Percentiles rank a stretch among this genome's conserved stretches.
phyloP scores from a whole-genome alignment of 1,140 invertebrate genomes.

The Aphelenchoides besseyi region DNA sequence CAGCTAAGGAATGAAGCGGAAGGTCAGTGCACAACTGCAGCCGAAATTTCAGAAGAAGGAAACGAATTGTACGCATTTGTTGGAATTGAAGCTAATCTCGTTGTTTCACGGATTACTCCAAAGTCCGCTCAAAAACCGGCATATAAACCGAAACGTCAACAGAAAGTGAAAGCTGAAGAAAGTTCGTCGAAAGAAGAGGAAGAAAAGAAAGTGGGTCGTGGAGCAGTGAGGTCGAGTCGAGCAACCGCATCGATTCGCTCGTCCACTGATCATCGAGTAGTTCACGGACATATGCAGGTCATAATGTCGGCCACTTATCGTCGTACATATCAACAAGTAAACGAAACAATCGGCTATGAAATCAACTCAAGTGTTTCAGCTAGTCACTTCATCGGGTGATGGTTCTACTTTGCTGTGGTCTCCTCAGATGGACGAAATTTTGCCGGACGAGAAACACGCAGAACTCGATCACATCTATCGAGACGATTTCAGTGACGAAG shows the following conservation, averaged over 20 bases:
- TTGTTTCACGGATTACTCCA: background rate
- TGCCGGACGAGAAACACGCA: conserved; percentile 9
- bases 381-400: background rate
- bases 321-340: conserved; percentile 1
- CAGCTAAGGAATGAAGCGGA: background rate
- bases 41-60: background rate
- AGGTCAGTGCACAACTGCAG: background rate
- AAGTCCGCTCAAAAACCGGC: background rate
- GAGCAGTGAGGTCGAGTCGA: background rate
- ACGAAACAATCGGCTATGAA: too few species aligned
- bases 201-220: background rate
- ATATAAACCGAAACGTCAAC: background rate
- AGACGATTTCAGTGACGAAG: conserved; percentile 12
- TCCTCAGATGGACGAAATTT: conserved; percentile 1
- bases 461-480: background rate
- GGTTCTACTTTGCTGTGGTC: background rate
- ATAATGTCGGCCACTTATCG: conserved; percentile 3
- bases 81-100: conserved; percentile 5
- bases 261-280: background rate
- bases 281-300: background rate
- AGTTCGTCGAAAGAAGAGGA: background rate
- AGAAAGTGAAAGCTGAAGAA: background rate
- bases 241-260: background rate
- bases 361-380: too few species aligned
- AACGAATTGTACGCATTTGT: conserved; percentile 2